phyloP scores from a whole-genome alignment of 2,888 invertebrate genomes.

The Chydorus sphaericus region DNA sequence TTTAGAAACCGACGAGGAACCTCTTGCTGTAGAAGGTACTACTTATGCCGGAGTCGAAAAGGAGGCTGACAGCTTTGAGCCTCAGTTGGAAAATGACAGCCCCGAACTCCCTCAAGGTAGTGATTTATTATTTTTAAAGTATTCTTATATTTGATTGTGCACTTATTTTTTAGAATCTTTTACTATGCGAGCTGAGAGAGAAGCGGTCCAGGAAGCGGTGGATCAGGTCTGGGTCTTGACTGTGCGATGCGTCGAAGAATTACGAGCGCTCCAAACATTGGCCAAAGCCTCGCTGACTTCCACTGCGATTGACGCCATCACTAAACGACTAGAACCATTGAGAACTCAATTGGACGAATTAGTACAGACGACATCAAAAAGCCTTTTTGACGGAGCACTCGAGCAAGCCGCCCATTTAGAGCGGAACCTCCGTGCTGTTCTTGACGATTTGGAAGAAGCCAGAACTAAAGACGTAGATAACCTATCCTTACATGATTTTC shows the following conservation, averaged over 20 bases:
- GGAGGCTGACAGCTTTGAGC: conserved; percentile 1
- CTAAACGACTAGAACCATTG: conserved; percentile 2
- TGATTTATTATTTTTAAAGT: not conserved
- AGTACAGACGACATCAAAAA: not conserved
- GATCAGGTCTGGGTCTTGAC: conserved; percentile 19
- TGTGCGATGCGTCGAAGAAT: conserved; percentile 8
- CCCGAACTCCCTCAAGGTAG: not conserved
- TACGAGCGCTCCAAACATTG: conserved; percentile 5
- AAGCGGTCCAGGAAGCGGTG: conserved; percentile 14
- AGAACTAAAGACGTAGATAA: conserved; percentile 5
- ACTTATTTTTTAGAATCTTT: conserved; percentile 9
- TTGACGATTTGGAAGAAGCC: conserved; percentile 8
- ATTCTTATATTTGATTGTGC: not conserved
- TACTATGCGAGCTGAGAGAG: conserved; percentile 15
- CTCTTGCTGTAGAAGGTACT: not conserved
- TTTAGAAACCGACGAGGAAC: not conserved
- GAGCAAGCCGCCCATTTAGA: conserved; percentile 8
- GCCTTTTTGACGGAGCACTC: conserved; percentile 6
- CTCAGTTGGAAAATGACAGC: not conserved
- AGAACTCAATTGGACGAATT: not conserved
- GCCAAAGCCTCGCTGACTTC: not conserved
- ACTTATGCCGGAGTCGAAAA: conserved; percentile 8
- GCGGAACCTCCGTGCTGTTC: conserved; percentile 7
- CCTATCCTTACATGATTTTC: not conserved
- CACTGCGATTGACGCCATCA: not conserved